Percentiles rank a stretch among this genome's conserved stretches.
Conservation (phyloP, 2,113 vertebrate species). For the Nanger granti region DNA sequence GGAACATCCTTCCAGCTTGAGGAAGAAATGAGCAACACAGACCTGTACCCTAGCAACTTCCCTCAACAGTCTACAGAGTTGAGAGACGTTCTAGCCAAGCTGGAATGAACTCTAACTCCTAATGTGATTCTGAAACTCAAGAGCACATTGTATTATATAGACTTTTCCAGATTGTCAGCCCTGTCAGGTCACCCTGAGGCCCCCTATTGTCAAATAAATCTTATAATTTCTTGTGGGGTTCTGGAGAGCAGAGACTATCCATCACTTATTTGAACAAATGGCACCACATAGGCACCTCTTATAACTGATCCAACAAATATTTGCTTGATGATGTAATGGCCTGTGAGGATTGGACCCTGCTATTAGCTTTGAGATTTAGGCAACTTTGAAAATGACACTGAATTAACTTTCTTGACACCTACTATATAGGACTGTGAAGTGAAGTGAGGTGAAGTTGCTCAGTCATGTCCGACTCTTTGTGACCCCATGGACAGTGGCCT, state of each 20-base stretch:
- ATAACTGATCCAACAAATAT: neutral
- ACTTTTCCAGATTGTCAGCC: neutral
- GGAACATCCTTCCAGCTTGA: neutral
- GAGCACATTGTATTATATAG: neutral
- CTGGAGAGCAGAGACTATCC: neutral
- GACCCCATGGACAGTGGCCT: too few relatives aligned
- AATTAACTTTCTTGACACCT: neutral
- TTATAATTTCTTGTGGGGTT: neutral
- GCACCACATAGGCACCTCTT: neutral
- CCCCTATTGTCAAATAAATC: neutral
- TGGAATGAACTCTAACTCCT: neutral
- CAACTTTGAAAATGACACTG: neutral
- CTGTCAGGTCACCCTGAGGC: neutral
- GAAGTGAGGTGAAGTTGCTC: too few relatives aligned
- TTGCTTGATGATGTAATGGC: neutral
- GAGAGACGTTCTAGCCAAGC: neutral
- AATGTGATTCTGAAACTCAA: neutral
- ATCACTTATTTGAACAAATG: neutral
- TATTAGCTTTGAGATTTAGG: neutral
- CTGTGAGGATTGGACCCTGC: neutral
- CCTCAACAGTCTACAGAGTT: neutral
- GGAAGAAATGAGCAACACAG: neutral
- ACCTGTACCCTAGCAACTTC: neutral
- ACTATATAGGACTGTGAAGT: neutral
- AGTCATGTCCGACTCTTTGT: too few relatives aligned